Evolutionary conservation across 1,140 invertebrate species (phyloP).

Genomic region (Campodea augens): DNA sequence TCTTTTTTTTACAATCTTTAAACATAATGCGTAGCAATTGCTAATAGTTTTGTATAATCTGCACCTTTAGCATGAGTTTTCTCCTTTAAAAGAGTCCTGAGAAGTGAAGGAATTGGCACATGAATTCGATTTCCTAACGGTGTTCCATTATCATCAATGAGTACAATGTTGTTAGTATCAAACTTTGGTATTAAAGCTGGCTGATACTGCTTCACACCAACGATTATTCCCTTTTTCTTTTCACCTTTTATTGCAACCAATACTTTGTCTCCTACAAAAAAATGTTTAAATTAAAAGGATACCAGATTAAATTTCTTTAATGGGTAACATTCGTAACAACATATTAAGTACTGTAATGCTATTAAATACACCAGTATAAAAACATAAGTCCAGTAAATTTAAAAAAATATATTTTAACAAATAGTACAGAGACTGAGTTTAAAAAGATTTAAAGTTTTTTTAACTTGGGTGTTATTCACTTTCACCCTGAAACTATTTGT

Average conservation of each 20-base stretch:
- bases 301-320: too few species aligned
- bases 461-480: too few species aligned
- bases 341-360: too few species aligned
- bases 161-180: slow-evolving; percentile 91
- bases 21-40: slow-evolving; percentile 83
- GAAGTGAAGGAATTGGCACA: slow-evolving; percentile 79
- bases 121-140: slow-evolving; percentile 85
- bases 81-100: slow-evolving; percentile 70
- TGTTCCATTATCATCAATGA: slow-evolving; percentile 81
- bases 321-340: too few species aligned
- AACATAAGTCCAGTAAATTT: too few species aligned
- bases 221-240: slow-evolving; percentile 88
- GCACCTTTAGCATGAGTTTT: slow-evolving; percentile 62
- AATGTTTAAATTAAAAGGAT: too few species aligned
- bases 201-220: slow-evolving; percentile 76
- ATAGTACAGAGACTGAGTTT: too few species aligned
- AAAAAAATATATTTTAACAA: too few species aligned
- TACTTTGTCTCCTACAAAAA: slow-evolving; percentile 57
- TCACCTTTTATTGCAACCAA: slow-evolving; percentile 91
- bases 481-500: too few species aligned
- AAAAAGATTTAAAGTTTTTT: too few species aligned
- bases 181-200: slow-evolving; percentile 68
- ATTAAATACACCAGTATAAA: too few species aligned
- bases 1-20: slow-evolving; percentile 25
- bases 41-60: slow-evolving; percentile 87